Conservation (phyloP, 2,113 vertebrate species). For the Halcyon malimbica region DNA sequence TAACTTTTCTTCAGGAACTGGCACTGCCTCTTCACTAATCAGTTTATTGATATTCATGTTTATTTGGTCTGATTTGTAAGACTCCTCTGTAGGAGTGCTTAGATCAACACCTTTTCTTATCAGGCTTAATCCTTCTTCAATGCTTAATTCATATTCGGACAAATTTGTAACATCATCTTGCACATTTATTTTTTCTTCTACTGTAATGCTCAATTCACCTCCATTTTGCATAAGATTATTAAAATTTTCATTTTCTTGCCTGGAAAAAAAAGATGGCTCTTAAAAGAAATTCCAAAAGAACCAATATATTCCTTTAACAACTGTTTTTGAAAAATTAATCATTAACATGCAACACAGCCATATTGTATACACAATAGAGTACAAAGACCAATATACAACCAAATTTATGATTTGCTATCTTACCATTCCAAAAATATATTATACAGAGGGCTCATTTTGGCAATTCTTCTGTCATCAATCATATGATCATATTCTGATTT, state of each 20-base stretch:
- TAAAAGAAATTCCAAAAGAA: not conserved
- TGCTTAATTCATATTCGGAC: constrained; percentile 84
- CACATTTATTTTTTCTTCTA: constrained; percentile 78
- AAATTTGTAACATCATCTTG: constrained; percentile 78
- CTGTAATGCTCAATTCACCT: constrained; percentile 80
- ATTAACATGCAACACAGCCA: not conserved
- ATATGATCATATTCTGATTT: not conserved
- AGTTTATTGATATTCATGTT: constrained; percentile 91
- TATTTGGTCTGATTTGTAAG: constrained; percentile 89
- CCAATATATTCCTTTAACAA: not conserved
- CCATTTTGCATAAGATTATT: constrained; percentile 92
- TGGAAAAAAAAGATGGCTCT: constrained; percentile 60
- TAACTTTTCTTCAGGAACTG: constrained; percentile 68
- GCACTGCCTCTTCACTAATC: constrained; percentile 77
- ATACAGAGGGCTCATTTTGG: not conserved
- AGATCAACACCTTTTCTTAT: constrained; percentile 82
- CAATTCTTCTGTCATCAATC: rapidly evolving
- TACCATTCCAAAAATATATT: not conserved
- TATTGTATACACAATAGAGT: not conserved
- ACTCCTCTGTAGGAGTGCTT: constrained; percentile 75
- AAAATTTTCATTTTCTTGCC: constrained; percentile 92
- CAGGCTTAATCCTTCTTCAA: constrained; percentile 85
- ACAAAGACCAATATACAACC: not conserved
- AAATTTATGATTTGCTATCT: not conserved
- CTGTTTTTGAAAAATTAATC: not conserved